Base-by-base conservation (phyloP, 2,113 vertebrate species). In the Ibidorhyncha struthersii region DNA sequence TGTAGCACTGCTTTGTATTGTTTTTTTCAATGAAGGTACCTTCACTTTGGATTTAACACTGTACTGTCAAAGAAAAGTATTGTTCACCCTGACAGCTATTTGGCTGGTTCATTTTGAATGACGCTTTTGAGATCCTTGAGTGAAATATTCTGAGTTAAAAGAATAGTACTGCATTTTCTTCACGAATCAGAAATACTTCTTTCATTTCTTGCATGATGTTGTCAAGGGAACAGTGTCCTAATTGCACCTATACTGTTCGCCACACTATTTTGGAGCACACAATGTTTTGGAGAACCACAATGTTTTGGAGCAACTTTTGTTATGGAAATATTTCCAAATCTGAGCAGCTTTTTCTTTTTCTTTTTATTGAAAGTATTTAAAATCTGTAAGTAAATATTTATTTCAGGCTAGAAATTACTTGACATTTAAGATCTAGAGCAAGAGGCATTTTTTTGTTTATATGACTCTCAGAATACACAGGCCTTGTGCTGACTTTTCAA, bases 351-450 rank as follows among this genome's bases (percentile, higher is more conserved):
- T 29, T 17, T 47, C 25, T 45, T 29, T 8, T 27, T 8, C 20
- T 20, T 47, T 29, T 53, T 29, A 26, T 45, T 67, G 19, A 25
- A 65, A 22, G 3, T 84, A 61, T 90, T 94, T 83, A 76, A 71
- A 86, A 56, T 82, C 27, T 81, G 26, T 73, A 82, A 69, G 72
- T 80, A 95, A 94, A 78, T 85, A 89, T 82, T 93, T 97, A 66
- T 88, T 91, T 34, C 47, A 82, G 52, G 32, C 29, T 79, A 91
- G 83, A 66, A 86, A 70, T 71, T 71, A 32, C 18, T 41, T 92
- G 76, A 66, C 36, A 87, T 85, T 94, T 95, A 74, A 61, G 13
- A n/a, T 86, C 49, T 27, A 27, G 34, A 65, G 63, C 30, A 86
- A 88, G 49, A 86, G 41, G 14, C 7, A 0, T 19, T 65, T 69